Conservation (phyloP, 2,888 invertebrate species). For the Microdon myrmicae region DNA sequence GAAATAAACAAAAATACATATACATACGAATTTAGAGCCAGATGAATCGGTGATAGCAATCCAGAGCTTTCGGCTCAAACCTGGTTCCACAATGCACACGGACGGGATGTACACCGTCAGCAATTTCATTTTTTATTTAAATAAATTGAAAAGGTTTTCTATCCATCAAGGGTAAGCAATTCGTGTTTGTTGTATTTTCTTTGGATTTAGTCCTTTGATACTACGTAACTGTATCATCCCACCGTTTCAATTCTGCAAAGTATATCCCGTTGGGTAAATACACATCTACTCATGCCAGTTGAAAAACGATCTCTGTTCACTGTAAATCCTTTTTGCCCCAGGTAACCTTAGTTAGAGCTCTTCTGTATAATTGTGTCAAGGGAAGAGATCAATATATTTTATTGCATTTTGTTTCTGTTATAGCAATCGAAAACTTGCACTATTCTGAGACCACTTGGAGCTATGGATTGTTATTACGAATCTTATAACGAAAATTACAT, state of each 20-base stretch:
- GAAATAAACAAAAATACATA: too few species aligned
- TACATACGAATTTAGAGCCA: too few species aligned
- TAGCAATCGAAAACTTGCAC: too few species aligned
- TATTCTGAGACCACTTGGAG: too few species aligned
- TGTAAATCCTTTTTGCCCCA: slow-evolving; percentile 10
- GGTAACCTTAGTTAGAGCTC: too few species aligned
- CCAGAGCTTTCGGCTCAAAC: too few species aligned
- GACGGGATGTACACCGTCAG: slow-evolving; percentile 42
- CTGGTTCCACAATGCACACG: slow-evolving; percentile 40
- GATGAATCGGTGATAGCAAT: too few species aligned
- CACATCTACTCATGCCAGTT: slow-evolving; percentile 46
- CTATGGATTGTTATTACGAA: too few species aligned
- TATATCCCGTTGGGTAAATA: slow-evolving; percentile 40
- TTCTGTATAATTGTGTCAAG: too few species aligned
- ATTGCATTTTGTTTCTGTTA: too few species aligned
- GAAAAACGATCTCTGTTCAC: slow-evolving; percentile 37
- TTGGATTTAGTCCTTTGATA: slow-evolving; percentile 5
- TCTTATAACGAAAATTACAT: too few species aligned
- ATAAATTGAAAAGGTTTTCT: slow-evolving; percentile 46
- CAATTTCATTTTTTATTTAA: slow-evolving; percentile 50
- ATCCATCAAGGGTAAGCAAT: slow-evolving; percentile 25
- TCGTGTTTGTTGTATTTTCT: slow-evolving; percentile 8
- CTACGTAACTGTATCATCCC: slow-evolving; percentile 13
- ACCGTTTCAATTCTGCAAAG: slow-evolving; percentile 24
- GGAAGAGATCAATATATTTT: too few species aligned